Conservation (phyloP, 2,797 vertebrate genomes). For the Acrossocheilus wenchowensis region DNA sequence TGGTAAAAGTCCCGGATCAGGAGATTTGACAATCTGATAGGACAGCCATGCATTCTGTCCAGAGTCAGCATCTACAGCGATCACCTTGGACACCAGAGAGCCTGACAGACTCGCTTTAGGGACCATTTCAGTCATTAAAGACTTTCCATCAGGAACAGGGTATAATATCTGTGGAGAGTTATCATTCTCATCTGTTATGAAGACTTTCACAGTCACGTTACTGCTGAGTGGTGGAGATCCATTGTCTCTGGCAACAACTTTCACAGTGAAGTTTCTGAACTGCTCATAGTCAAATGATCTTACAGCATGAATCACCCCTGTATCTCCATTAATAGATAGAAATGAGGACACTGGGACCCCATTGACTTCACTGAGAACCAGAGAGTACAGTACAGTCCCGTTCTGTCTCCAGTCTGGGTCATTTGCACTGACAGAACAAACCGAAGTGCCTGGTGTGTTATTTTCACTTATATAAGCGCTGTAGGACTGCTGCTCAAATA, state of each 20-base stretch:
- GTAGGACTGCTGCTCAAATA: conserved; percentile 65
- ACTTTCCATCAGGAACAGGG: conserved; percentile 69
- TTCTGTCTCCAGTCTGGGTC: conserved; percentile 59
- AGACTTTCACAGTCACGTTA: conserved; percentile 77
- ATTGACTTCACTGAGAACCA: conserved; percentile 40
- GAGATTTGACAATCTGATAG: conserved; percentile 73
- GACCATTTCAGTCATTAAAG: conserved; percentile 58
- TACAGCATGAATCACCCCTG: conserved; percentile 21
- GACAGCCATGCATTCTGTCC: conserved; percentile 75
- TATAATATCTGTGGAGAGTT: conserved; percentile 79
- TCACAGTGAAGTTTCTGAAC: conserved; percentile 62
- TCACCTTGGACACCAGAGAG: conserved; percentile 79
- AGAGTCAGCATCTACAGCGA: conserved; percentile 79
- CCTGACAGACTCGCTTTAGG: conserved; percentile 62
- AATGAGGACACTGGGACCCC: conserved; percentile 45
- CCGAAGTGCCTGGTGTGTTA: conserved; percentile 63
- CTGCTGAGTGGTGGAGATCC: conserved; percentile 74
- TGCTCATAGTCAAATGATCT: conserved; percentile 53
- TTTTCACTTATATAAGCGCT: conserved; percentile 69
- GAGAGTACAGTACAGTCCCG: conserved; percentile 53
- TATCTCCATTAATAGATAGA: conserved; percentile 50
- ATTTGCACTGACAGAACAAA: conserved; percentile 56
- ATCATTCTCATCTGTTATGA: conserved; percentile 83
- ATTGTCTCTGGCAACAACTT: conserved; percentile 73
- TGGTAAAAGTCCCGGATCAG: conserved; percentile 80